A percentile compares a stretch with the other conserved stretches of the same genome.
Conservation (phyloP, 1,140 invertebrate species). For the Akabosia matsudoensis region DNA sequence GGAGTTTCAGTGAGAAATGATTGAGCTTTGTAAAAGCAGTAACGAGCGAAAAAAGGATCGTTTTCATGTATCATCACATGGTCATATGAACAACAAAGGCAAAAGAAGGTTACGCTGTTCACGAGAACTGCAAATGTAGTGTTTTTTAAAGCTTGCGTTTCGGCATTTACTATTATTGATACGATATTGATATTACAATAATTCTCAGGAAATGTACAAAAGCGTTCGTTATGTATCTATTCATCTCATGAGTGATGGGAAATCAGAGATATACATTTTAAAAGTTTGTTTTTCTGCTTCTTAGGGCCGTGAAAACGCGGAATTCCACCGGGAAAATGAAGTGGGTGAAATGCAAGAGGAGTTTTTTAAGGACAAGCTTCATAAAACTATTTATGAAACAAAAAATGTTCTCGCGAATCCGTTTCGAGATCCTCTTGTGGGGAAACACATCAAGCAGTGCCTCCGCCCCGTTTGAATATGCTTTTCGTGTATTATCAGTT, state of each 20-base stretch:
- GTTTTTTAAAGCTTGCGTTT: too few species aligned
- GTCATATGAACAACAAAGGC: too few species aligned
- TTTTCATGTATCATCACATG: too few species aligned
- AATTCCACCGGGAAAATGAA: constrained; percentile 31
- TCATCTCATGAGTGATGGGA: too few species aligned
- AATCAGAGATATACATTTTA: neutral
- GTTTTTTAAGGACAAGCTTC: constrained; percentile 35
- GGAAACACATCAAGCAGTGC: constrained; percentile 33
- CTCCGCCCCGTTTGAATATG: constrained; percentile 18
- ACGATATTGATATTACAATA: too few species aligned
- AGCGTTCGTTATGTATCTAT: too few species aligned
- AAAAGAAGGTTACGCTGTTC: too few species aligned
- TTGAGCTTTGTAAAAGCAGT: too few species aligned
- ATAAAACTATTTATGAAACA: constrained; percentile 29
- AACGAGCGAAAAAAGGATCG: too few species aligned
- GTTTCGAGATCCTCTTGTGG: constrained; percentile 25
- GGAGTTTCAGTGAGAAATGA: neutral
- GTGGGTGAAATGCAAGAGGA: constrained; percentile 35
- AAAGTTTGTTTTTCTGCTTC: neutral
- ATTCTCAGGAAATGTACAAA: too few species aligned
- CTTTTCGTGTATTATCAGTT: neutral
- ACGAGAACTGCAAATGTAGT: too few species aligned
- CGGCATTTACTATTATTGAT: too few species aligned
- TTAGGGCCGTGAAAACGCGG: constrained; percentile 25
- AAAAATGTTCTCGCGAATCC: constrained; percentile 34